These are phyloP conservation scores for Coelopa frigida DNA, from an alignment of 1,140 invertebrate species.

Conservation along the genomic window DNA sequence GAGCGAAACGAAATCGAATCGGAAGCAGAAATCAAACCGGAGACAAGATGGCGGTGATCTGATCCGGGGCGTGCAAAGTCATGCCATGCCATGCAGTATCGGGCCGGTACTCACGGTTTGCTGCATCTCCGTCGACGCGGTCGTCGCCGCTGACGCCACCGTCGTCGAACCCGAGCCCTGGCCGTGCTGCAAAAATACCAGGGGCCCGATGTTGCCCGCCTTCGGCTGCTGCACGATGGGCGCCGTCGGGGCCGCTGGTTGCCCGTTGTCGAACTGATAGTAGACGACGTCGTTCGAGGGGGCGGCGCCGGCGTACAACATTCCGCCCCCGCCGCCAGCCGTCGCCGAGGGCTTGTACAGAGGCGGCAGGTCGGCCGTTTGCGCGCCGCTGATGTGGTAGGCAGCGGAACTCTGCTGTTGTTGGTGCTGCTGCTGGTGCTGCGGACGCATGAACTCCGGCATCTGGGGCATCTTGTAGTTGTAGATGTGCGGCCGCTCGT, in stretches of 20 bases:
- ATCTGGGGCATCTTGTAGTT: constrained; percentile 43
- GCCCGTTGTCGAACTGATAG: constrained; percentile 42
- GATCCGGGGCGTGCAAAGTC: no score
- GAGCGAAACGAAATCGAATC: no score
- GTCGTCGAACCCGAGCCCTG: constrained; percentile 27
- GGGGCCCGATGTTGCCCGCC: constrained; percentile 21
- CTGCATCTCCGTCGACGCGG: constrained; percentile 31
- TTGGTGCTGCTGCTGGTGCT: neutral
- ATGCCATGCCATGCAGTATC: neutral
- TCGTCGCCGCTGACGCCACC: constrained; percentile 19
- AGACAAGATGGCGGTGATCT: no score
- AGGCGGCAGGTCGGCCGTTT: constrained; percentile 38
- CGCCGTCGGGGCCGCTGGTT: constrained; percentile 11
- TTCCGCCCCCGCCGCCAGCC: neutral
- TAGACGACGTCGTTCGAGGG: constrained; percentile 41
- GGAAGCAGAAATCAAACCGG: no score
- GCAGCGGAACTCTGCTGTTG: constrained; percentile 20
- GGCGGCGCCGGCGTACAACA: constrained; percentile 32
- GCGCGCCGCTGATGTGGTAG: constrained; percentile 41
- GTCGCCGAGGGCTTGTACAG: constrained; percentile 3
- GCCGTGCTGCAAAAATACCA: constrained; percentile 41
- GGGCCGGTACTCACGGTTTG: constrained; percentile 40
- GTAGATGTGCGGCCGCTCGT: constrained; percentile 39
- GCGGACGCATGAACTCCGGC: constrained; percentile 20
- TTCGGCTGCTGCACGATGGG: constrained; percentile 41